Conservation (phyloP, 2,797 vertebrate species). For the Cottoperca gobio region DNA sequence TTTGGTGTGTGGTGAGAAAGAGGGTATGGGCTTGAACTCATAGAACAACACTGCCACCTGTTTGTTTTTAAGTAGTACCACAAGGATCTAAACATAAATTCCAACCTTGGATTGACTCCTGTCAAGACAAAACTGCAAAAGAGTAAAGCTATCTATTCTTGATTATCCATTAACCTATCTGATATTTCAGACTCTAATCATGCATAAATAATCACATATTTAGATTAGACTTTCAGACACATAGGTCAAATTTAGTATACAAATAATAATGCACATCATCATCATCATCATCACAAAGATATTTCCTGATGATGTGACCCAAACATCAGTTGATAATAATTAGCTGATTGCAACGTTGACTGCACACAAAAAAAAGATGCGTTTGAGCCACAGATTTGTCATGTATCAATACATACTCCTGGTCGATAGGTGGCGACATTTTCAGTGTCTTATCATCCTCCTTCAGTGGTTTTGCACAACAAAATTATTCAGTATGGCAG, state of each 20-base stretch:
- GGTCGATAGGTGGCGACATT: constrained; percentile 59
- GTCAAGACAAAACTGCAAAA: neutral
- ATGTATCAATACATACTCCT: constrained; percentile 2
- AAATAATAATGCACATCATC: too few species aligned
- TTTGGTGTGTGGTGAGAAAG: neutral
- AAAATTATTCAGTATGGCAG: constrained; percentile 76
- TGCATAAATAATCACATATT: neutral
- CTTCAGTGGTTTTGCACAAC: neutral
- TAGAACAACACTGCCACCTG: constrained; percentile 57
- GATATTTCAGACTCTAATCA: neutral
- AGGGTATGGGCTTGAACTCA: neutral
- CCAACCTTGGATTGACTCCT: neutral
- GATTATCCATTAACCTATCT: neutral
- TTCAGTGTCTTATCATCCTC: neutral
- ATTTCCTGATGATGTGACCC: too few species aligned
- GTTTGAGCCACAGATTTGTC: neutral
- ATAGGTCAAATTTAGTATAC: too few species aligned
- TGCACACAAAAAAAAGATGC: too few species aligned
- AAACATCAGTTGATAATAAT: too few species aligned
- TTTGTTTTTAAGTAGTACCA: constrained; percentile 20
- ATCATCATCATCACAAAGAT: too few species aligned
- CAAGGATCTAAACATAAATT: neutral
- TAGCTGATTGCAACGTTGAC: neutral
- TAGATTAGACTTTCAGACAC: too few species aligned
- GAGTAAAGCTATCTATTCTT: neutral